phyloP scores from a whole-genome alignment of 2,797 vertebrate genomes.

The Peromyscus melanophrys region DNA sequence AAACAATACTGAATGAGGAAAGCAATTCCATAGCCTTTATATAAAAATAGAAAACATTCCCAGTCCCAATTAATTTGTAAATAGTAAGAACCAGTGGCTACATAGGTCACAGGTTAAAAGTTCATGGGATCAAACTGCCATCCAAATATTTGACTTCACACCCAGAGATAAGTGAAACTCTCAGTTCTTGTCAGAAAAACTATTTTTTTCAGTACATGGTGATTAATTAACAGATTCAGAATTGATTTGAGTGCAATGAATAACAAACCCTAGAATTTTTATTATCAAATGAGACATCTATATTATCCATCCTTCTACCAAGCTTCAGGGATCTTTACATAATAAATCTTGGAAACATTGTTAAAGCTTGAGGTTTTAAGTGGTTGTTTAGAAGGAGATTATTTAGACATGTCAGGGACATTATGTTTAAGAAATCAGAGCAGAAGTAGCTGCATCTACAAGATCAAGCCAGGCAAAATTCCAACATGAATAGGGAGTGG shows the following conservation, averaged over 20 bases:
- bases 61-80: neutral
- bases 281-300: neutral
- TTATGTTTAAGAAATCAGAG: neutral
- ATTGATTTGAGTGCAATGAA: neutral
- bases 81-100: neutral
- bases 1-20: neutral
- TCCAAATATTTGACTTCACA: too few species aligned
- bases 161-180: neutral
- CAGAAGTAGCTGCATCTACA: neutral
- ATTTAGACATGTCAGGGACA: neutral
- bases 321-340: neutral
- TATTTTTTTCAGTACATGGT: neutral
- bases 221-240: neutral
- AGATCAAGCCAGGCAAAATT: neutral
- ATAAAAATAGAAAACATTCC: neutral
- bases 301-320: neutral
- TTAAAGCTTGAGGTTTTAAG: neutral
- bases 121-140: neutral
- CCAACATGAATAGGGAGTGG: neutral
- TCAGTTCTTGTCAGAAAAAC: neutral
- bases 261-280: neutral
- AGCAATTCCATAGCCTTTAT: neutral
- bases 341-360: neutral
- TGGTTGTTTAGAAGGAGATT: neutral
- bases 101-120: neutral